Evolutionary conservation across 2,797 vertebrate genomes (phyloP).

Genomic region (Pyrocephalus nanus): DNA sequence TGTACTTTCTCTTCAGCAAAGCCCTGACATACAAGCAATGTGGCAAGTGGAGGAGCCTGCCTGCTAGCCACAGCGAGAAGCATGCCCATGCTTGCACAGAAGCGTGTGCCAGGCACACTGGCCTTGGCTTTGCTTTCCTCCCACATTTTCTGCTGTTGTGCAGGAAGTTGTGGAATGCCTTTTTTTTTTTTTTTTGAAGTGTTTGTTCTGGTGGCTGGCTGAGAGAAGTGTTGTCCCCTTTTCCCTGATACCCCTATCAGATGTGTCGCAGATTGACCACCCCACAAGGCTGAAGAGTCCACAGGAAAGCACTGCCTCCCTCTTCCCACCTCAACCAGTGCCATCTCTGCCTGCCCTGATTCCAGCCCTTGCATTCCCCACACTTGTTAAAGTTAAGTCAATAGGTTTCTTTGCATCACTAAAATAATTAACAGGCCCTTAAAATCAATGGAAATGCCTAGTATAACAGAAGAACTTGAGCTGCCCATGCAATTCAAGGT

Average conservation of each 20-base stretch:
- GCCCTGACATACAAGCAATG: neutral
- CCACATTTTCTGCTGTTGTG: neutral
- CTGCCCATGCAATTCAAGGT: rapidly evolving
- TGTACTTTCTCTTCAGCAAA: neutral
- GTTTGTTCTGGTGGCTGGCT: neutral
- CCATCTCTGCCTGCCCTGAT: rapidly evolving
- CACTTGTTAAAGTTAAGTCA: neutral
- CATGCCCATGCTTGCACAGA: neutral
- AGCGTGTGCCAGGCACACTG: rapidly evolving
- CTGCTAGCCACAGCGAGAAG: rapidly evolving
- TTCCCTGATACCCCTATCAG: neutral
- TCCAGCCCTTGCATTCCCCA: neutral
- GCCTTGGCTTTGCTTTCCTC: neutral
- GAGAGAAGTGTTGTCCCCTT: neutral
- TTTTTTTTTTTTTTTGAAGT: neutral
- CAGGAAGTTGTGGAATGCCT: rapidly evolving
- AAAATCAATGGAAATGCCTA: neutral
- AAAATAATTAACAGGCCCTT: neutral
- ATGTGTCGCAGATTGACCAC: neutral
- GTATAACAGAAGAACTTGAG: neutral
- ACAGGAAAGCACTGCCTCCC: neutral
- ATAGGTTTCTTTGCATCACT: neutral
- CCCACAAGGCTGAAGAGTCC: neutral
- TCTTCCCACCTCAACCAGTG: rapidly evolving
- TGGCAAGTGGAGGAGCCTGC: neutral